These are phyloP conservation scores for Zeus faber DNA, from an alignment of 2,113 vertebrate species.

Conservation along the genomic window DNA sequence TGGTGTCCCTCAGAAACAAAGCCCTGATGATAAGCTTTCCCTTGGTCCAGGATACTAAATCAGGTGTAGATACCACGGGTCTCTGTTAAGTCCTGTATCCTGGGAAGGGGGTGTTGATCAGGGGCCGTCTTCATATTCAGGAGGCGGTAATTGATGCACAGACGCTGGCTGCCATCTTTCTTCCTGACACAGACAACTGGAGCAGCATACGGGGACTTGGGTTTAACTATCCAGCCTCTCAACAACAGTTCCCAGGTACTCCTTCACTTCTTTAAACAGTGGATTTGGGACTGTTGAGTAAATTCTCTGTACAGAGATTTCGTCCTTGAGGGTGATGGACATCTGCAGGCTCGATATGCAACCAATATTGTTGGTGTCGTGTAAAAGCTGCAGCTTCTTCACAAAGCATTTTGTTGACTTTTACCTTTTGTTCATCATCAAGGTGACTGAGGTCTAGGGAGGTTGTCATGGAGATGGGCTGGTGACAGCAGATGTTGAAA, in stretches of 20 bases:
- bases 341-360: slow-evolving; percentile 25
- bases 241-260: slow-evolving; percentile 2
- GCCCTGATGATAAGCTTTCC: slow-evolving; percentile 34
- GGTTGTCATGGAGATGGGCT: slow-evolving; percentile 2
- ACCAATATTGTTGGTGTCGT: slow-evolving; percentile 9
- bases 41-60: slow-evolving; percentile 31
- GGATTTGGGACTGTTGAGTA: slow-evolving; percentile 1
- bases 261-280: slow-evolving; percentile 12
- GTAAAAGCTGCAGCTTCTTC: slow-evolving; percentile 16
- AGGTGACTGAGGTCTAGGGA: slow-evolving; percentile 15
- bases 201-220: slow-evolving; percentile 11
- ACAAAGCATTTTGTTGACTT: slow-evolving; percentile 18
- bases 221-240: neutral
- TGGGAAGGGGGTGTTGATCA: slow-evolving; percentile 9
- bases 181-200: slow-evolving; percentile 2
- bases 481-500: neutral
- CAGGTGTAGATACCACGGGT: slow-evolving; percentile 19
- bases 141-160: neutral
- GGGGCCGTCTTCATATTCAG: slow-evolving; percentile 18
- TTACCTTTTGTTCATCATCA: neutral
- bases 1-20: slow-evolving; percentile 5
- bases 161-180: neutral
- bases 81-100: slow-evolving; percentile 16
- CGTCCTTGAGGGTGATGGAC: slow-evolving; percentile 14
- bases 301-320: slow-evolving; percentile 8